Percentiles rank a stretch among this genome's conserved stretches.
Conservation (phyloP, 2,888 invertebrate species). For the Stenotaenia linearis region DNA sequence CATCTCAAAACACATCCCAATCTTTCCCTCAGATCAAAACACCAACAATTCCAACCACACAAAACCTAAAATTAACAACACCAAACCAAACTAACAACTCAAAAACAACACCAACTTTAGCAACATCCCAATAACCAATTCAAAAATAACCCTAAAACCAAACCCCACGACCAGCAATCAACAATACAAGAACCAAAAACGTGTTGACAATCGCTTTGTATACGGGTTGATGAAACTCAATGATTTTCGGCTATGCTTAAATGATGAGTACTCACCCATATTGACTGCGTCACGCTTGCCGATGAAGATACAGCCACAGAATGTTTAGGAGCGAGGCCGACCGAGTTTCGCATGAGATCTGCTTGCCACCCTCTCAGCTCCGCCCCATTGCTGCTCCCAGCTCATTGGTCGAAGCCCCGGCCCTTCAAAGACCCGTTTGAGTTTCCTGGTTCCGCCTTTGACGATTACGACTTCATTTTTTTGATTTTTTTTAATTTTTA, state of each 20-base stretch:
- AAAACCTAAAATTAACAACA: constrained; percentile 29
- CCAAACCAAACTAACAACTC: not conserved
- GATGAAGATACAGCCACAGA: not conserved
- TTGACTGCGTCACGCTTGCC: not conserved
- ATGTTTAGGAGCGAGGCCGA: no score
- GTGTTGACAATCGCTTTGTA: not conserved
- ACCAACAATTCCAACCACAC: no score
- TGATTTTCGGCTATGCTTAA: not conserved
- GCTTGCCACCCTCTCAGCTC: not conserved
- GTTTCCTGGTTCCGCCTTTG: not conserved
- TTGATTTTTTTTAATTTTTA: no score
- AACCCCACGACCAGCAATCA: no score
- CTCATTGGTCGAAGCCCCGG: not conserved
- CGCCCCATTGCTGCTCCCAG: not conserved
- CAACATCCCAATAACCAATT: not conserved
- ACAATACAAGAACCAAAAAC: not conserved
- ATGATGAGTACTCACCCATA: not conserved
- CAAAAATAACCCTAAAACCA: not conserved
- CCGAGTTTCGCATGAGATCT: not conserved
- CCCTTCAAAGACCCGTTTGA: not conserved
- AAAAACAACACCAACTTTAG: not conserved
- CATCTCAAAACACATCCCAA: no score
- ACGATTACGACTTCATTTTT: no score
- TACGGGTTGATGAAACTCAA: not conserved
- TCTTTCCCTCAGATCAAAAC: no score